Conservation (phyloP, 1,140 invertebrate genomes). For the Bombus sibiricus region DNA sequence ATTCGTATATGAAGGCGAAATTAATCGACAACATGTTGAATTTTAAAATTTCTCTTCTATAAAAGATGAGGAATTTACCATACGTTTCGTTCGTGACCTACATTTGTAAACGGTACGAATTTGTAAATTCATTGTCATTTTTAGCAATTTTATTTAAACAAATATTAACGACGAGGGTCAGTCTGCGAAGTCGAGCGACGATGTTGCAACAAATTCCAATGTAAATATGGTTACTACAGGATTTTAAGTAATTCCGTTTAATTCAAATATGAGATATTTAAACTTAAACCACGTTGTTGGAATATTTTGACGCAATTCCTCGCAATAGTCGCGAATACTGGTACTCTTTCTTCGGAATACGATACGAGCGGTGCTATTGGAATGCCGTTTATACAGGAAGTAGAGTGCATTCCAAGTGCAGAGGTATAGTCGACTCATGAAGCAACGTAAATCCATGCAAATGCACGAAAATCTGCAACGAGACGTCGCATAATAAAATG, state of each 20-base stretch:
- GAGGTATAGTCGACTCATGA: neutral
- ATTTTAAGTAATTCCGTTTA: neutral
- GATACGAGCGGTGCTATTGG: neutral
- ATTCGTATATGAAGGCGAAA: too few species aligned
- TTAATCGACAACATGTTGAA: too few species aligned
- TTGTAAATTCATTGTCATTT: constrained; percentile 3
- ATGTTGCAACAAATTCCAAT: neutral
- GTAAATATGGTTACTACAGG: neutral
- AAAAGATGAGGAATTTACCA: too few species aligned
- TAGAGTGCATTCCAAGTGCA: neutral
- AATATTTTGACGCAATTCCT: neutral
- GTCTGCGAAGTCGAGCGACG: neutral
- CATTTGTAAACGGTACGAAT: neutral
- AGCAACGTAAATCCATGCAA: neutral
- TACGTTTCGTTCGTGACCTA: too few species aligned
- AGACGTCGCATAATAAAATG: constrained; percentile 7
- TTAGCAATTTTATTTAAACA: too few species aligned
- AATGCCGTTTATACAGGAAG: constrained; percentile 3
- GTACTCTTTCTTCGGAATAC: too few species aligned
- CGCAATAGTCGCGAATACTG: neutral
- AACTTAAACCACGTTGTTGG: neutral
- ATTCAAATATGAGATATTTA: neutral
- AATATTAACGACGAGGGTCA: too few species aligned
- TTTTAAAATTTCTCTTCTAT: too few species aligned
- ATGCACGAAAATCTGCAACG: constrained; percentile 7